Base-by-base conservation (phyloP, 2,797 vertebrate genomes). In the Myripristis murdjan region DNA sequence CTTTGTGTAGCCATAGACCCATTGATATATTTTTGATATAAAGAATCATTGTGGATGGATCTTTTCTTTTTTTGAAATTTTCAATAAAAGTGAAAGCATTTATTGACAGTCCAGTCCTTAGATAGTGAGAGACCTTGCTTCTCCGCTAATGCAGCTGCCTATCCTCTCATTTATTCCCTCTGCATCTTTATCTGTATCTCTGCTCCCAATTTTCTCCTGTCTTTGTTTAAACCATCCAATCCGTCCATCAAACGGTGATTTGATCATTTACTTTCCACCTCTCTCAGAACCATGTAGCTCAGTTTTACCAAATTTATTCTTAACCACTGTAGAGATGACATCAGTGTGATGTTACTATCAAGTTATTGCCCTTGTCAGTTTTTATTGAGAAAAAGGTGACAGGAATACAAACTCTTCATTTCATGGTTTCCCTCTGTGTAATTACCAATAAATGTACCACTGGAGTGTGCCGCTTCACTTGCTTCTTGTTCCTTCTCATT, bases 21-120 rank as follows among this genome's bases (percentile, higher is more conserved):
- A 90, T 86, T 90, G 85, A 92, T 95, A 94, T 95, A 95, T 95
- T 95, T 95, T 95, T 95, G 88, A 95, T 95, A 95, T 93, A 87
- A 93, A 61, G 77, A 84, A 89, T 88, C 58, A 86, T 84, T 79
- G 87, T 85, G 81, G 67, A 87, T 87, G 67, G 74, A 88, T 82
- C 65, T 77, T 85, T 75, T 24, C 81, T 81, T 65, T 79, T 75
- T 86, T 84, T 82, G 71, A 74, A 71, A 54, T 76, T 81, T 85
- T 85, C 52, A 74, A 82, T 79, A 86, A 82, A 81, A 83, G 70
- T 35, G 2, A 51, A 71, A 84, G 48, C 54, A 56, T 84, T 87
- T 91, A 43, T 87, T 80, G 71, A 59, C 69, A 16, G 41, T 79
- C 74, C 62, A 67, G 79, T 64, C 35, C 12, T 31, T 67, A 65